phyloP scores from a whole-genome alignment of 2,797 vertebrate species.

The Melanotaenia parkinsoni region DNA sequence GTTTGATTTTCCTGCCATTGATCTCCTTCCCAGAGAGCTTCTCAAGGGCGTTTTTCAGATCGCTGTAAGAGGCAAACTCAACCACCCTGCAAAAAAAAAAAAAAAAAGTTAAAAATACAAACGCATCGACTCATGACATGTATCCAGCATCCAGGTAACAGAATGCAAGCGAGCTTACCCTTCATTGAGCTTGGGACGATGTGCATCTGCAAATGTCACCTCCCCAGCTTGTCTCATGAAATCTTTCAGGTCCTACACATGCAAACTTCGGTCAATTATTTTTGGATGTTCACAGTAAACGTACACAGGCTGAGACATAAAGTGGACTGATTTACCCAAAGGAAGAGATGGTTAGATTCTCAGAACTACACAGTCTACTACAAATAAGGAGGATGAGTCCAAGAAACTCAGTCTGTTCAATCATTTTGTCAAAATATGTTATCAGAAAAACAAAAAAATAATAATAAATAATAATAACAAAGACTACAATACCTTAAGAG shows the following conservation, averaged over 20 bases:
- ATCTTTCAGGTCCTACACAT: constrained; percentile 98
- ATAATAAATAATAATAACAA: too few relatives aligned
- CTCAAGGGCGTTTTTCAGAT: constrained; percentile 96
- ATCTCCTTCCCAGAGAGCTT: constrained; percentile 98
- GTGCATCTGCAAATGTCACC: constrained; percentile 98
- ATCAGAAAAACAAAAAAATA: neutral
- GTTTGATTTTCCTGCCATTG: constrained; percentile 97
- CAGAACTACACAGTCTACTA: constrained; percentile 71
- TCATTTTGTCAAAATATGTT: neutral
- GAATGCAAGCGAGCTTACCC: constrained; percentile 81
- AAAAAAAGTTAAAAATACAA: neutral
- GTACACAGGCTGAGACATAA: constrained; percentile 53
- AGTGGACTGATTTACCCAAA: constrained; percentile 68
- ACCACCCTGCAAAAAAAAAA: constrained; percentile 84
- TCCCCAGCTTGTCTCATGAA: constrained; percentile 99
- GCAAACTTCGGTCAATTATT: constrained; percentile 72
- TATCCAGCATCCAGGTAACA: too few relatives aligned
- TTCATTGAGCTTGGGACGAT: constrained; percentile 95
- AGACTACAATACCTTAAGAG: neutral
- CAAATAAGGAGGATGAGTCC: constrained; percentile 64
- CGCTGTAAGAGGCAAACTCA: constrained; percentile 97
- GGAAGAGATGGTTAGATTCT: constrained; percentile 74
- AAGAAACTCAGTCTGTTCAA: constrained; percentile 63
- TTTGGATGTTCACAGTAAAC: constrained; percentile 32
- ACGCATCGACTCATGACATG: too few relatives aligned